Conservation (phyloP, 2,113 vertebrate species). For the Butastur rufipennis region DNA sequence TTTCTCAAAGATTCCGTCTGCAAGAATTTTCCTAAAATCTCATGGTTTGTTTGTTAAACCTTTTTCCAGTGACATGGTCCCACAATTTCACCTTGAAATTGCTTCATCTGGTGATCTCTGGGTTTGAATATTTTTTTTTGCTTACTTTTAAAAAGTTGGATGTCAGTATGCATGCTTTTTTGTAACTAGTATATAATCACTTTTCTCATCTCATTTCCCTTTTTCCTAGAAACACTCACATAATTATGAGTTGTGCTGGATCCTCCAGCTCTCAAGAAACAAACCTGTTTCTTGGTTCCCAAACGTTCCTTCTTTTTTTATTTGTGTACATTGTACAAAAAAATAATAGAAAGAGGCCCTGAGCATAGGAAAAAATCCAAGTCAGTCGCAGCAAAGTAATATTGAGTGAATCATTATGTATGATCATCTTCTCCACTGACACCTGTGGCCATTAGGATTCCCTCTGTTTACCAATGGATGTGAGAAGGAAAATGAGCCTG, state of each 20-base stretch:
- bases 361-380: not conserved
- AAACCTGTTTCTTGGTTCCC: not conserved
- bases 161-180: not conserved
- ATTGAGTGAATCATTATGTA: not conserved
- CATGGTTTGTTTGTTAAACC: not conserved
- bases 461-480: not conserved
- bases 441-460: not conserved
- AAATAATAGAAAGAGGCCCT: not conserved
- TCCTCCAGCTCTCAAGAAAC: not conserved
- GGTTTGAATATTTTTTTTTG: not conserved
- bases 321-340: not conserved
- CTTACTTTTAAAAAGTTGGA: not conserved
- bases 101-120: not conserved
- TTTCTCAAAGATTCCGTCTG: not conserved
- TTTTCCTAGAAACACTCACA: not conserved
- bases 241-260: not conserved
- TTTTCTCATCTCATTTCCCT: not conserved
- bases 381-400: not conserved
- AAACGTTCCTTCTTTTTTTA: not conserved
- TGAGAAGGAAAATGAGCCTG: not conserved
- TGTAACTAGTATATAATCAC: not conserved
- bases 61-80: not conserved
- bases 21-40: not conserved
- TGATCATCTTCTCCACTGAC: not conserved
- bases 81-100: not conserved